phyloP scores from a whole-genome alignment of 2,888 invertebrate genomes.

The Drosophila greeni region DNA sequence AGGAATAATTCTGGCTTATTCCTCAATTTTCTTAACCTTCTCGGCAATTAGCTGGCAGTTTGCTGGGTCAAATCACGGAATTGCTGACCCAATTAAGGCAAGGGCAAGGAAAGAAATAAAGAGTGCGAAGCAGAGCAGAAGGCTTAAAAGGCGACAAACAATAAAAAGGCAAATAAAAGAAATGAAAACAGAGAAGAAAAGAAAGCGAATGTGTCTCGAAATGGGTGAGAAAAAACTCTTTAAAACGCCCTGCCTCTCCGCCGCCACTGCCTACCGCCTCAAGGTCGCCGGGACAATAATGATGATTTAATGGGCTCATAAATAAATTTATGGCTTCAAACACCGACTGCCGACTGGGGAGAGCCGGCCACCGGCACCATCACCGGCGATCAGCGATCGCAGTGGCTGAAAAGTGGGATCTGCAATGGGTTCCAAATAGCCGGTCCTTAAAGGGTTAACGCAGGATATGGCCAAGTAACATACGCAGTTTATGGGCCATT shows the following conservation, averaged over 20 bases:
- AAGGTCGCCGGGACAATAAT: conserved; percentile 77
- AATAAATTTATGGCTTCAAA: conserved; percentile 77
- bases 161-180: conserved; percentile 61
- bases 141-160: conserved; percentile 56
- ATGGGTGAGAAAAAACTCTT: conserved; percentile 52
- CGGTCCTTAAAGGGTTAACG: conserved; percentile 17
- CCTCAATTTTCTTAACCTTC: conserved; percentile 28
- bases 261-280: conserved; percentile 61
- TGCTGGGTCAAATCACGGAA: conserved; percentile 32
- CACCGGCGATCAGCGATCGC: conserved; percentile 32
- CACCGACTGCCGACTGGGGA: conserved; percentile 46
- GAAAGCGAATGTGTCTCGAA: conserved; percentile 58
- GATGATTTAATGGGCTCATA: conserved; percentile 79
- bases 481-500: conserved; percentile 50
- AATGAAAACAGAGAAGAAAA: conserved; percentile 52
- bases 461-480: conserved; percentile 51
- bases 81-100: conserved; percentile 51
- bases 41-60: conserved; percentile 30
- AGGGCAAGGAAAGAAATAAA: conserved; percentile 17
- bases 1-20: neutral
- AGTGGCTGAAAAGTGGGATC: conserved; percentile 11
- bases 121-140: conserved; percentile 24
- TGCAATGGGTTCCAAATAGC: conserved; percentile 1
- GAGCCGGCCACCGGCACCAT: conserved; percentile 8
- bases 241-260: conserved; percentile 17